Evolutionary conservation across 2,797 vertebrate species (phyloP).

Genomic region (Pangasius mekongensis): DNA sequence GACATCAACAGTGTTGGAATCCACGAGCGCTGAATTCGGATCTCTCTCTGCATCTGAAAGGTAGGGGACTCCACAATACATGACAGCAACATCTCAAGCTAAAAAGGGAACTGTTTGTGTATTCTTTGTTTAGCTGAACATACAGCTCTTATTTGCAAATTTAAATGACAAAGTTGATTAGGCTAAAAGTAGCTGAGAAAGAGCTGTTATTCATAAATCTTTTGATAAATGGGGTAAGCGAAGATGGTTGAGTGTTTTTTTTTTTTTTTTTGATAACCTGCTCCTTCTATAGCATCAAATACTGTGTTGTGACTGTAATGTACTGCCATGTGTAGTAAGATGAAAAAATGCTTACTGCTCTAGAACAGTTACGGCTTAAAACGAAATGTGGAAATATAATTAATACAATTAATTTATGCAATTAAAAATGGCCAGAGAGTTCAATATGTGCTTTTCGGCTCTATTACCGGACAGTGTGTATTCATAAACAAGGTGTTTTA

Average conservation of each 20-base stretch:
- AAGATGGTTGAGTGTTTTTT: not conserved
- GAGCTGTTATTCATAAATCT: too few species aligned
- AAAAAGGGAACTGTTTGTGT: too few species aligned
- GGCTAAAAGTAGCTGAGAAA: not conserved
- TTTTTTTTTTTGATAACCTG: not conserved
- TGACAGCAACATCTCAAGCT: not conserved
- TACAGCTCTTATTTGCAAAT: not conserved
- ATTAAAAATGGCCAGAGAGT: not conserved
- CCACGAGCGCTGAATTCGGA: not conserved
- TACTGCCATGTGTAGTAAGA: not conserved
- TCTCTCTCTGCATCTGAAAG: not conserved
- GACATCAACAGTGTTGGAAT: not conserved
- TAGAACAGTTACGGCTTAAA: not conserved
- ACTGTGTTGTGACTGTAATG: not conserved
- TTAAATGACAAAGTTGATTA: not conserved
- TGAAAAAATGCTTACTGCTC: not conserved
- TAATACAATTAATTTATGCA: not conserved
- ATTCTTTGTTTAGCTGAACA: not conserved
- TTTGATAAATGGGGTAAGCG: not conserved
- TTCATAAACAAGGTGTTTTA: not conserved
- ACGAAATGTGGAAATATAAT: not conserved
- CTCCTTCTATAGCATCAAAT: not conserved
- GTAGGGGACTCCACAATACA: constrained; percentile 27
- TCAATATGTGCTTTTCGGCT: not conserved
- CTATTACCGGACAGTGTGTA: not conserved